phyloP scores from a whole-genome alignment of 2,797 vertebrate species.

The Rhynchonycteris naso region DNA sequence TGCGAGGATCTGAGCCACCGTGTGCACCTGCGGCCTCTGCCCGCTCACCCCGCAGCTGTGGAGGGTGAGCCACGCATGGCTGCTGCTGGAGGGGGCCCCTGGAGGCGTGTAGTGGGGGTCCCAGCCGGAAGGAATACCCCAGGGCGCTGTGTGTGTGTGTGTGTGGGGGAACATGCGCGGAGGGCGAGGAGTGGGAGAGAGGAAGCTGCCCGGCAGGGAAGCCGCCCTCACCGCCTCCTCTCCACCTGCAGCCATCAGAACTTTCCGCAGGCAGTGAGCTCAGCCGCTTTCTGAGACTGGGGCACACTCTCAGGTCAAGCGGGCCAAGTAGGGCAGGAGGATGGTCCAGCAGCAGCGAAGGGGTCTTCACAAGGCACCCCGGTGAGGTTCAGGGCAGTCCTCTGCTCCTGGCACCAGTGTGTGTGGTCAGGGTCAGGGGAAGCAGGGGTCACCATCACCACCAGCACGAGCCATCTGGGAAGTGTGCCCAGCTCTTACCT shows the following conservation, averaged over 20 bases:
- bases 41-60: fast-evolving
- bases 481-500: fast-evolving
- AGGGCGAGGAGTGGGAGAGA: too few species aligned
- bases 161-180: too few species aligned
- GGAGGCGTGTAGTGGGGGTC: not conserved
- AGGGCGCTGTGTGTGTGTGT: not conserved
- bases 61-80: not conserved
- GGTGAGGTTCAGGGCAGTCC: not conserved
- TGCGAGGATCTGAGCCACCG: too few species aligned
- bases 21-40: not conserved
- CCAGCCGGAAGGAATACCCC: not conserved
- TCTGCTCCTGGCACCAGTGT: not conserved
- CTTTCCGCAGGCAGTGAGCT: not conserved
- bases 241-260: not conserved
- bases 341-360: fast-evolving
- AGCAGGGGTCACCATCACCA: not conserved
- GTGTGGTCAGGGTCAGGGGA: not conserved
- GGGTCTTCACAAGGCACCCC: fast-evolving
- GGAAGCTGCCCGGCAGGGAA: not conserved
- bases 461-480: not conserved
- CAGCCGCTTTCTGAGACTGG: not conserved
- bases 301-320: too few species aligned
- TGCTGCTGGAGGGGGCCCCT: too few species aligned
- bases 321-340: not conserved
- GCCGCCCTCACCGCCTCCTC: not conserved